phyloP scores from a whole-genome alignment of 1,140 invertebrate genomes.

The Euglossa dilemma region DNA sequence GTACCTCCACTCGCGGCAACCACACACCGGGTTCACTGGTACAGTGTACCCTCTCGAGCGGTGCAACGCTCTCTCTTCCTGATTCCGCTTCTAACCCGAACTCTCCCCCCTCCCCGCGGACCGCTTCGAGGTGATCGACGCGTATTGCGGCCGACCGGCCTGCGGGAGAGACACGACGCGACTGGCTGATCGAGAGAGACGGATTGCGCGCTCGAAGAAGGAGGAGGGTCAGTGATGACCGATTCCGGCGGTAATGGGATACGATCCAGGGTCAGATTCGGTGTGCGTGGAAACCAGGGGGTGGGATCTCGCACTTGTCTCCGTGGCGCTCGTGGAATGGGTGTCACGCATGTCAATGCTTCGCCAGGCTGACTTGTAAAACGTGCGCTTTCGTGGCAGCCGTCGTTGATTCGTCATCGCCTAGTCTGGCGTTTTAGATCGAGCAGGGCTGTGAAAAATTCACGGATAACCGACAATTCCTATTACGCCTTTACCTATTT shows the following conservation, averaged over 20 bases:
- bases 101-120: neutral
- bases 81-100: conserved; percentile 71
- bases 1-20: conserved; percentile 56
- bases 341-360: conserved; percentile 28
- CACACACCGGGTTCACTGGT: conserved; percentile 80
- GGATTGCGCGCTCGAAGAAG: conserved; percentile 7
- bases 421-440: neutral
- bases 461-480: neutral
- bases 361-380: neutral
- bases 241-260: conserved; percentile 69
- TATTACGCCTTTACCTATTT: neutral
- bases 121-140: conserved; percentile 36
- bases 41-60: conserved; percentile 79
- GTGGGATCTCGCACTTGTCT: conserved; percentile 45
- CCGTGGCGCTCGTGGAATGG: conserved; percentile 6
- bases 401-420: neutral
- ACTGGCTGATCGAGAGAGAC: neutral
- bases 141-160: conserved; percentile 24
- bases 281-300: conserved; percentile 33
- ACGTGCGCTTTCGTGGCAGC: neutral
- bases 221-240: conserved; percentile 70
- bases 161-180: neutral
- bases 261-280: conserved; percentile 68
- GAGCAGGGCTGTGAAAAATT: no score
- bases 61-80: conserved; percentile 82